Conservation (phyloP, 2,888 invertebrate species). For the Papilio protenor region DNA sequence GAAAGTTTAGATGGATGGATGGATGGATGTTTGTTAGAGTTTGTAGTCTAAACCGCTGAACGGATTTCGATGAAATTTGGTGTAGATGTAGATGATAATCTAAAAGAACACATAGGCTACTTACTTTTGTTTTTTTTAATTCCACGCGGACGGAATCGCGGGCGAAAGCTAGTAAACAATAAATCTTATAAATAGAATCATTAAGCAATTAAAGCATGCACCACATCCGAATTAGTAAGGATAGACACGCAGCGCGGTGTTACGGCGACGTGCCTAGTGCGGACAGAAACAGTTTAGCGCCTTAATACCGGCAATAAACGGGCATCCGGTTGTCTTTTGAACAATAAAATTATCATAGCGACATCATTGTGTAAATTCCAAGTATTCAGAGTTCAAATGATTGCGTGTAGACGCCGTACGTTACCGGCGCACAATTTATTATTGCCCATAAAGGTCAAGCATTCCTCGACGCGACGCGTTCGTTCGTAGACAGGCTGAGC, state of each 20-base stretch:
- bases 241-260: conserved; percentile 1
- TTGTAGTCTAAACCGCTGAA: too few relatives aligned
- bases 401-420: conserved; percentile 37
- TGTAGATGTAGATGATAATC: too few relatives aligned
- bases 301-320: conserved; percentile 42
- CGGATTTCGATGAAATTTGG: too few relatives aligned
- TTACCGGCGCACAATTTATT: conserved; percentile 41
- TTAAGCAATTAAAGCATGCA: conserved; percentile 31
- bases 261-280: conserved; percentile 30
- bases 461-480: conserved; percentile 28
- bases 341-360: conserved; percentile 46
- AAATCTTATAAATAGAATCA: conserved; percentile 34
- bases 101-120: too few relatives aligned
- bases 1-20: too few relatives aligned
- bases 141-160: too few relatives aligned
- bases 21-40: too few relatives aligned
- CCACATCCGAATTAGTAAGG: conserved; percentile 3
- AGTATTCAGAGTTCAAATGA: conserved; percentile 39
- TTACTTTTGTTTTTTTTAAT: too few relatives aligned
- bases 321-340: conserved; percentile 45
- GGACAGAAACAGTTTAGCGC: conserved; percentile 42
- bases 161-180: too few relatives aligned
- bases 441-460: conserved; percentile 42
- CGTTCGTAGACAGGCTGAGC: conserved; percentile 24
- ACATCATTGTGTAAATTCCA: conserved; percentile 45